Evolutionary conservation across 1,140 invertebrate species (phyloP).

Genomic region (Lutraria rhynchaena): DNA sequence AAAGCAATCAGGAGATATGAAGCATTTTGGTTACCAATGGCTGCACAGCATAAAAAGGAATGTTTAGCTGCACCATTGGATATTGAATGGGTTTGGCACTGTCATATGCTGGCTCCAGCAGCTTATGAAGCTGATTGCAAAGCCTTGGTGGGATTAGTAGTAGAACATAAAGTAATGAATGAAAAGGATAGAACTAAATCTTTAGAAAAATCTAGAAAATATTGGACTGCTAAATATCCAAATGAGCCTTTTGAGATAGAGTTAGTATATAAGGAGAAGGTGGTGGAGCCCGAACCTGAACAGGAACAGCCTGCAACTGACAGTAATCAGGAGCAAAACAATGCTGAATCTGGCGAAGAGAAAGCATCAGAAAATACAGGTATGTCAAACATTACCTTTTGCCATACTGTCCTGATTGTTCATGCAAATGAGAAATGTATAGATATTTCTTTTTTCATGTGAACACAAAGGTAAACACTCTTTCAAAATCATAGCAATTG

Average conservation of each 20-base stretch:
- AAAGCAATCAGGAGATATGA: slow-evolving; percentile 83
- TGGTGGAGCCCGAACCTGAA: slow-evolving; percentile 6
- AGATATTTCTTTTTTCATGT: no score
- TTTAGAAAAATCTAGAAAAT: slow-evolving; percentile 63
- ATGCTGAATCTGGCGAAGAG: neutral
- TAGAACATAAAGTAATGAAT: slow-evolving; percentile 81
- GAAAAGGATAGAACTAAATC: slow-evolving; percentile 66
- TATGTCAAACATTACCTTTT: no score
- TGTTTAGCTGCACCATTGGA: slow-evolving; percentile 82
- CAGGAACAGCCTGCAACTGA: neutral
- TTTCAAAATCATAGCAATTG: no score
- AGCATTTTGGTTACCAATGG: slow-evolving; percentile 82
- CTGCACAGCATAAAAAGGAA: slow-evolving; percentile 72
- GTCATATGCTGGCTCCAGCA: slow-evolving; percentile 82
- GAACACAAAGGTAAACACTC: no score
- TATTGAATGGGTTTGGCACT: slow-evolving; percentile 84
- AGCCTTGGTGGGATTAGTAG: slow-evolving; percentile 76
- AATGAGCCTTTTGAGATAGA: slow-evolving; percentile 72
- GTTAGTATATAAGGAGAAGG: slow-evolving; percentile 52
- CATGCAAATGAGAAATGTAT: no score
- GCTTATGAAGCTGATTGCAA: slow-evolving; percentile 82
- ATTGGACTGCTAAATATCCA: slow-evolving; percentile 70
- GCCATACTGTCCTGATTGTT: no score
- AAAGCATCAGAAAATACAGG: slow-evolving; percentile 1
- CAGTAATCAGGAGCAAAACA: neutral